Evolutionary conservation across 2,888 invertebrate genomes (phyloP), one percentile per base, ranked within the genome.

Genomic region (Acrobasis repandana): DNA sequence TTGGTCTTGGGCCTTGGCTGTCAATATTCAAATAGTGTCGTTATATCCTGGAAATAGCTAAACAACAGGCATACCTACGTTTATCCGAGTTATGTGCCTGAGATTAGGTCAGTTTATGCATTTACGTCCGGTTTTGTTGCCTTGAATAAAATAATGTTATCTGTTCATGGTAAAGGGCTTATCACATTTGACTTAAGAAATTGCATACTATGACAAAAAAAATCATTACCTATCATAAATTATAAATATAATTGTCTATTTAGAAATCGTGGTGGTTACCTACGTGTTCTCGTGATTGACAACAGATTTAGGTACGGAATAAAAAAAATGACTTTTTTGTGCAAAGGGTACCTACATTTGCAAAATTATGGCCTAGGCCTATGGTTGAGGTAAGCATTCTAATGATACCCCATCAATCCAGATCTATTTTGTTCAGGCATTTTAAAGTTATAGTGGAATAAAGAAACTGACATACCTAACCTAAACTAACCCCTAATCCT

Each of bases 111-210:
- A 60, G 60, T 70, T 71, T 74, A 65, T 71, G 67, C 69, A 65
- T 71, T 65, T 62, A 59, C 62, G 67, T 80, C 81, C 82, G 79
- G 74, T 67, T 73, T 61, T 67, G 59, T 80, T 67, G 63, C 80
- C 82, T 81, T 81, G 80, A 67, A 69, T 70, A 46, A 67, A 64
- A 68, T 65, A 66, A 71, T 73, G 67, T 62, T 72, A 70, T 70
- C 74, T 74, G 75, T 69, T 65, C 64, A 65, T 70, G 65, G 49
- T 65, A 67, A 74, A 66, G 75, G 67, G 63, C 36, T 48, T 46
- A 46, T 34, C 36, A 36, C 16, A 48, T 20, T 34, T 60, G 11
- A 8, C 0, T 43, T 20, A 20, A 49, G 48, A 58, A 51, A 52
- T 14, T 46, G 5, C 51, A 48, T 48, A 15, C 34, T 15, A 18